Percentiles rank a stretch among this genome's conserved stretches.
Evolutionary conservation across 1,140 invertebrate species (phyloP).

Genomic region (Andrena cerasifolii): DNA sequence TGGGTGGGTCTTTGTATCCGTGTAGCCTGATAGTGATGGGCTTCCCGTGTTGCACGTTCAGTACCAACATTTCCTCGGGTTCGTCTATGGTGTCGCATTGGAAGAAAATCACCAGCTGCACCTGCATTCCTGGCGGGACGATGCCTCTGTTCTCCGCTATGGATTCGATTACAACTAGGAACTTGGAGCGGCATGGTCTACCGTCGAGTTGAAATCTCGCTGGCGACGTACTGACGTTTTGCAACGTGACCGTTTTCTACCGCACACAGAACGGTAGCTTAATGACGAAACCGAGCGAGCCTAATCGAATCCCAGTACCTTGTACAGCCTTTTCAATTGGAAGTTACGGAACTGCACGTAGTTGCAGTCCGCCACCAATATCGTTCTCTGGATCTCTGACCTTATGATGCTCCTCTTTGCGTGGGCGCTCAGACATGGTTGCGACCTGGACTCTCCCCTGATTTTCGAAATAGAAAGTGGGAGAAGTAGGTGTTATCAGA

Average conservation of each 20-base stretch:
- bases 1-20: slow-evolving; percentile 67
- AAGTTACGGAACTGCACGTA: slow-evolving; percentile 72
- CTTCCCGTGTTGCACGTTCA: slow-evolving; percentile 67
- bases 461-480: background rate
- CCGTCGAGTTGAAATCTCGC: slow-evolving; percentile 66
- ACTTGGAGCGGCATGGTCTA: slow-evolving; percentile 57
- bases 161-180: slow-evolving; percentile 59
- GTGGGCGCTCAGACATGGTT: too few species aligned
- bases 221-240: slow-evolving; percentile 64
- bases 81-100: slow-evolving; percentile 60
- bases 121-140: slow-evolving; percentile 72
- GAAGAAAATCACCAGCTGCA: slow-evolving; percentile 68
- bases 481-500: too few species aligned
- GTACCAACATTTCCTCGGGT: slow-evolving; percentile 59
- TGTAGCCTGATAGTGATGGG: slow-evolving; percentile 60
- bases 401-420: slow-evolving; percentile 50
- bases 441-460: background rate
- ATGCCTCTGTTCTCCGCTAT: slow-evolving; percentile 31
- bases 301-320: slow-evolving; percentile 43
- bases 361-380: slow-evolving; percentile 62
- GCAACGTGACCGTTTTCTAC: slow-evolving; percentile 69
- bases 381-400: slow-evolving; percentile 12
- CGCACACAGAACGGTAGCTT: background rate
- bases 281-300: background rate
- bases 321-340: slow-evolving; percentile 62